Conservation (phyloP, 2,113 vertebrate genomes). For the Rhadina sibilatrix region DNA sequence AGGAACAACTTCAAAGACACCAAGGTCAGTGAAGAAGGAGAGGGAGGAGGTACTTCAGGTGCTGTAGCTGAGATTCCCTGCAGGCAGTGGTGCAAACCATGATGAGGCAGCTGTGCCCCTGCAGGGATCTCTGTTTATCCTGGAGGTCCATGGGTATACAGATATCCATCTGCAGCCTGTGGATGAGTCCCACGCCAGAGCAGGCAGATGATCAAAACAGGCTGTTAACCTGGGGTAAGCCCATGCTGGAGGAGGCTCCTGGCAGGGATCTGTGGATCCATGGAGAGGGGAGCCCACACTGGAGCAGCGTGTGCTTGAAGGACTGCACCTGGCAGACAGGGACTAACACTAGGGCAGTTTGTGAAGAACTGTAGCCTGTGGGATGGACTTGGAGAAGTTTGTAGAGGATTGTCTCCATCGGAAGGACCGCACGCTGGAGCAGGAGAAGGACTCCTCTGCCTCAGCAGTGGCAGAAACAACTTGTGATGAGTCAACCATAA, state of each 20-base stretch:
- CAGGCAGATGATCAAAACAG: not conserved
- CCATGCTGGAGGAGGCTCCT: not conserved
- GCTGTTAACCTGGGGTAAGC: not conserved
- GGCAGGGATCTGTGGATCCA: not conserved
- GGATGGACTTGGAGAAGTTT: accelerated
- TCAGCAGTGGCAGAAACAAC: not conserved
- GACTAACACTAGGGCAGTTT: not conserved
- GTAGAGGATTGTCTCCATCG: not conserved
- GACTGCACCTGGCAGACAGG: not conserved
- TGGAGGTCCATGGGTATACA: not conserved
- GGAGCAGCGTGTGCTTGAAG: not conserved
- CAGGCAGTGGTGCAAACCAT: accelerated
- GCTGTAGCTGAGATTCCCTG: not conserved
- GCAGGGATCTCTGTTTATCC: not conserved
- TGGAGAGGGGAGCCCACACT: not conserved
- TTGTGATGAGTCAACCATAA: not conserved
- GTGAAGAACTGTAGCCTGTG: not conserved
- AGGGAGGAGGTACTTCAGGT: not conserved
- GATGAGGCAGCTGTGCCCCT: not conserved
- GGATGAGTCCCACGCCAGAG: accelerated
- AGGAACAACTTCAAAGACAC: not conserved
- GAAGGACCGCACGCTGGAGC: not conserved
- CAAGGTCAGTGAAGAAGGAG: not conserved
- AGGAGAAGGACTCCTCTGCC: not conserved
- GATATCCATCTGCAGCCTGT: not conserved